Evolutionary conservation across 1,140 invertebrate genomes (phyloP).

Genomic region (Drosophila athabasca): DNA sequence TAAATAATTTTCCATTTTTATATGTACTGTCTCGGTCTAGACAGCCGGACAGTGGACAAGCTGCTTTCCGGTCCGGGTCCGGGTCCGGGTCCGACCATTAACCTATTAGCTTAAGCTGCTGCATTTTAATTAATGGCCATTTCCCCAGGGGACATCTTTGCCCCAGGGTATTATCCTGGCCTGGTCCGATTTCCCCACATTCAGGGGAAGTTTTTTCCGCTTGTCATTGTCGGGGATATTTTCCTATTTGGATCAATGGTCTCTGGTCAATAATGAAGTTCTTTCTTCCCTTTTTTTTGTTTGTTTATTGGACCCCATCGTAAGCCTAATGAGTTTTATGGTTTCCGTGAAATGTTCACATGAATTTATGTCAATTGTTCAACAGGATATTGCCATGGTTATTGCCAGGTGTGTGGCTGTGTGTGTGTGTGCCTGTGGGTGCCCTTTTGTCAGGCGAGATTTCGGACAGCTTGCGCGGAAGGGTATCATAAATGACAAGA

Average conservation of each 20-base stretch:
- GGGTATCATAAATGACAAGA: conserved; percentile 13
- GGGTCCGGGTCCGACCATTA: conserved; percentile 24
- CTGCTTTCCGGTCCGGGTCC: neutral
- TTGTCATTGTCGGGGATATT: neutral
- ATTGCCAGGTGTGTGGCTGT: neutral
- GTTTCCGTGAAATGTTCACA: conserved; percentile 37
- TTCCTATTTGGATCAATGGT: conserved; percentile 28
- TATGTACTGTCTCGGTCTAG: conserved; percentile 36
- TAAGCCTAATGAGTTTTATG: conserved; percentile 59
- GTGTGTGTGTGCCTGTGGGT: neutral
- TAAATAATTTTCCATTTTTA: conserved; percentile 73
- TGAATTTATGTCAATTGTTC: conserved; percentile 60
- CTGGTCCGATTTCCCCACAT: conserved; percentile 51
- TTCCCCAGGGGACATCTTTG: conserved; percentile 25
- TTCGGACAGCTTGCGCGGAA: conserved; percentile 19
- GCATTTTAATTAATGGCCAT: conserved; percentile 69
- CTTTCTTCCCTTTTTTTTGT: neutral
- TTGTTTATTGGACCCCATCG: conserved; percentile 15
- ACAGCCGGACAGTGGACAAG: conserved; percentile 31
- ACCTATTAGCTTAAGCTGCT: conserved; percentile 68
- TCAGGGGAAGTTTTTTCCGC: conserved; percentile 16
- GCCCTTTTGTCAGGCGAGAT: conserved; percentile 42
- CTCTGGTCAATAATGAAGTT: neutral
- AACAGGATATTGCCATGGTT: conserved; percentile 23
- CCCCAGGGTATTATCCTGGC: conserved; percentile 29